Evolutionary conservation across 2,797 vertebrate species (phyloP).

Genomic region (Poliocrania exsul): DNA sequence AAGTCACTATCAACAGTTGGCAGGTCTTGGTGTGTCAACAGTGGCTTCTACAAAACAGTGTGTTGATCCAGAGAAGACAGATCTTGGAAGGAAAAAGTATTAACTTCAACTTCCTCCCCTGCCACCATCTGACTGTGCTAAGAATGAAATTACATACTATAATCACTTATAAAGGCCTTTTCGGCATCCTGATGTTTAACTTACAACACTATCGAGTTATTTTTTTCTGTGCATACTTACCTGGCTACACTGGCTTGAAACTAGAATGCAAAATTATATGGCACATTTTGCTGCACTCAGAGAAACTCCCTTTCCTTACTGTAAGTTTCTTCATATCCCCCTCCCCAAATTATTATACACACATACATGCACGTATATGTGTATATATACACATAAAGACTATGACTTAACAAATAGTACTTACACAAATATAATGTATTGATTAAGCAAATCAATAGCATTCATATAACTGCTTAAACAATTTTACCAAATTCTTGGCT

Average conservation of each 20-base stretch:
- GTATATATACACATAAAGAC: neutral
- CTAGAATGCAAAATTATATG: neutral
- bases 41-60: neutral
- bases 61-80: neutral
- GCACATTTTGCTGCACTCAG: neutral
- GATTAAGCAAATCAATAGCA: neutral
- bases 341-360: neutral
- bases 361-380: fast-evolving
- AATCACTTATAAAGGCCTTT: constrained; percentile 4
- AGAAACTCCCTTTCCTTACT: neutral
- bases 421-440: neutral
- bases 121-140: neutral
- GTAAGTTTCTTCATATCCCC: neutral
- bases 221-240: neutral
- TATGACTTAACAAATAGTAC: neutral
- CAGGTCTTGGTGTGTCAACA: neutral
- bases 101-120: neutral
- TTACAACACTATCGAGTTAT: neutral
- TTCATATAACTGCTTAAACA: neutral
- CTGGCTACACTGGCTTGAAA: neutral
- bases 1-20: neutral
- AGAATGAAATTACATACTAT: neutral
- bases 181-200: neutral
- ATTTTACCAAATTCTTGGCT: neutral
- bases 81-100: neutral